Conservation (phyloP, 2,797 vertebrate species). For the Paguma larvata region DNA sequence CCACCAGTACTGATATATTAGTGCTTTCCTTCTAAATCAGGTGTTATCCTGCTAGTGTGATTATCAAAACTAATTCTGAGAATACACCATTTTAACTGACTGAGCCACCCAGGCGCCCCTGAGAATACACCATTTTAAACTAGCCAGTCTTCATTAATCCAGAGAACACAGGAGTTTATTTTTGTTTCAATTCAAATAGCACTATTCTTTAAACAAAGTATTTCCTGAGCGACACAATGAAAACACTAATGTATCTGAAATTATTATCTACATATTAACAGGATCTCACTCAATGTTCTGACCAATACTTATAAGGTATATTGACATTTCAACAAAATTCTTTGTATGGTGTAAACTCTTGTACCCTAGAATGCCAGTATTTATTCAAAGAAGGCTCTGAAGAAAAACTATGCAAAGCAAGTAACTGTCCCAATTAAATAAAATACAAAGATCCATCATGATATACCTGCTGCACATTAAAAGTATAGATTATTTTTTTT, state of each 20-base stretch:
- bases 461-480: not conserved
- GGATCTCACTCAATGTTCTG: slow-evolving; percentile 12
- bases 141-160: slow-evolving; percentile 13
- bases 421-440: not conserved
- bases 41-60: not conserved
- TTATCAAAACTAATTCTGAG: not conserved
- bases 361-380: not conserved
- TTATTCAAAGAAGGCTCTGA: slow-evolving; percentile 13
- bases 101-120: too few relatives aligned
- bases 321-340: not conserved
- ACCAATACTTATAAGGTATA: not conserved
- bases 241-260: not conserved
- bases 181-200: slow-evolving; percentile 53
- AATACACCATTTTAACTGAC: slow-evolving; percentile 19
- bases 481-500: not conserved
- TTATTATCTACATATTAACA: not conserved
- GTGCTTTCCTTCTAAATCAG: not conserved
- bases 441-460: slow-evolving; percentile 24
- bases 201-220: slow-evolving; percentile 45
- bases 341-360: not conserved
- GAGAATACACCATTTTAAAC: slow-evolving; percentile 29
- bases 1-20: not conserved
- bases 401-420: slow-evolving; percentile 49
- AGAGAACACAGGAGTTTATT: not conserved
- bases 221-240: slow-evolving; percentile 30